These are phyloP conservation scores for Matsumyia berberina DNA, from an alignment of 2,888 invertebrate species.

Conservation along the genomic window DNA sequence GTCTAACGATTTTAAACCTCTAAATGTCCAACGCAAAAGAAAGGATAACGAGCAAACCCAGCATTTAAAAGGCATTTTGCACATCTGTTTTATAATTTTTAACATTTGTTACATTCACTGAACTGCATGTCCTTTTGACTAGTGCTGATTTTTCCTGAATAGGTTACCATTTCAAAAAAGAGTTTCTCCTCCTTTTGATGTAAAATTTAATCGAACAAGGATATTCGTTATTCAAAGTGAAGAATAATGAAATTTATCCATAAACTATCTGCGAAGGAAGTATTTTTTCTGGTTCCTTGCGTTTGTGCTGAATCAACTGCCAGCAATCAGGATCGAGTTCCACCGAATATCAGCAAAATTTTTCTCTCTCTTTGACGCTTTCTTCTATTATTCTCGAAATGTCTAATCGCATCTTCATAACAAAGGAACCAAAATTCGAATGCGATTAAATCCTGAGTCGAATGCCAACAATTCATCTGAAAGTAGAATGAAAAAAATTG, in stretches of 20 bases:
- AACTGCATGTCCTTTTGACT: too few relatives aligned
- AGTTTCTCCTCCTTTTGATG: too few relatives aligned
- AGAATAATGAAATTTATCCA: conserved; percentile 19
- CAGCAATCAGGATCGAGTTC: conserved; percentile 54
- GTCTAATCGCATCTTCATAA: conserved; percentile 47
- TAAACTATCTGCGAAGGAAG: conserved; percentile 27
- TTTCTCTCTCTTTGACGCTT: neutral
- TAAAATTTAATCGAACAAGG: too few relatives aligned
- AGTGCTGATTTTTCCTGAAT: too few relatives aligned
- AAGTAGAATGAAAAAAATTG: neutral
- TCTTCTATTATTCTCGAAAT: neutral
- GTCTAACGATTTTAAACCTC: too few relatives aligned
- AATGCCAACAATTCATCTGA: conserved; percentile 38
- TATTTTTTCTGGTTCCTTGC: neutral
- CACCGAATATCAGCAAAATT: conserved; percentile 41
- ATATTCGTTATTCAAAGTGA: neutral
- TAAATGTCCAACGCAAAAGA: too few relatives aligned
- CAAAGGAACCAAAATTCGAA: conserved; percentile 40
- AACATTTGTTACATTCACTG: too few relatives aligned
- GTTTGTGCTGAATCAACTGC: conserved; percentile 51
- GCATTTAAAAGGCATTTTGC: too few relatives aligned
- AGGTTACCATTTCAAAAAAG: too few relatives aligned
- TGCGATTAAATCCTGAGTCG: conserved; percentile 42
- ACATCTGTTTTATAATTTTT: too few relatives aligned
- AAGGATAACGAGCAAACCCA: too few relatives aligned